phyloP scores from a whole-genome alignment of 2,888 invertebrate species.

The Athetis lepigone region DNA sequence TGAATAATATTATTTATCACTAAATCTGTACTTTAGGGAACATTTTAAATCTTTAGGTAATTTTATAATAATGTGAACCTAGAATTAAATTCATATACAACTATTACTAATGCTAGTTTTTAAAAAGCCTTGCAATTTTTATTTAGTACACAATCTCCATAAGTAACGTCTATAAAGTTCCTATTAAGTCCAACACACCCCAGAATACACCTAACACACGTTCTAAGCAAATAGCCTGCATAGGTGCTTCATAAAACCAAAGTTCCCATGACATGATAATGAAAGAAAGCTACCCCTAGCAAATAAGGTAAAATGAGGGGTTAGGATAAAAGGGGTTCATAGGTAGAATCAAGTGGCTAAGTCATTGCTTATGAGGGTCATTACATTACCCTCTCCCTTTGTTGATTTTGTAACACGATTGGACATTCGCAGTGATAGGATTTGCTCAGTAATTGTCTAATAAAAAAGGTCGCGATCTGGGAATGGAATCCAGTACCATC shows the following conservation, averaged over 20 bases:
- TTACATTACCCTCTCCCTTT: conserved; percentile 30
- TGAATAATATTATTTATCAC: no score
- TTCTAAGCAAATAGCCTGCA: not conserved
- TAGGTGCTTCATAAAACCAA: conserved; percentile 11
- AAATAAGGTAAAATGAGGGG: conserved; percentile 46
- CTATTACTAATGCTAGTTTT: no score
- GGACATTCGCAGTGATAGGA: conserved; percentile 6
- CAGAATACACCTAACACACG: not conserved
- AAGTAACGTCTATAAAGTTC: not conserved
- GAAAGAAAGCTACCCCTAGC: conserved; percentile 18
- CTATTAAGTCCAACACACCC: not conserved
- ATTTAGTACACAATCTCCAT: no score
- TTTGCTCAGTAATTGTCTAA: conserved; percentile 15
- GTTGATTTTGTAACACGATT: conserved; percentile 40
- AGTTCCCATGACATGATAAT: conserved; percentile 12
- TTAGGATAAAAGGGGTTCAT: conserved; percentile 43
- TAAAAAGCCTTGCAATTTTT: no score
- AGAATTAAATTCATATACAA: no score
- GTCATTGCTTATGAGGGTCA: conserved; percentile 51
- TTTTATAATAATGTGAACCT: no score
- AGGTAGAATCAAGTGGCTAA: conserved; percentile 56
- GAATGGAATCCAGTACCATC: no score
- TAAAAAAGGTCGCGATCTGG: no score
- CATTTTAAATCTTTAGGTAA: no score
- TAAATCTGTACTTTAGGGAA: no score